Evolutionary conservation across 1,140 invertebrate species (phyloP).

Genomic region (Cherax destructor): DNA sequence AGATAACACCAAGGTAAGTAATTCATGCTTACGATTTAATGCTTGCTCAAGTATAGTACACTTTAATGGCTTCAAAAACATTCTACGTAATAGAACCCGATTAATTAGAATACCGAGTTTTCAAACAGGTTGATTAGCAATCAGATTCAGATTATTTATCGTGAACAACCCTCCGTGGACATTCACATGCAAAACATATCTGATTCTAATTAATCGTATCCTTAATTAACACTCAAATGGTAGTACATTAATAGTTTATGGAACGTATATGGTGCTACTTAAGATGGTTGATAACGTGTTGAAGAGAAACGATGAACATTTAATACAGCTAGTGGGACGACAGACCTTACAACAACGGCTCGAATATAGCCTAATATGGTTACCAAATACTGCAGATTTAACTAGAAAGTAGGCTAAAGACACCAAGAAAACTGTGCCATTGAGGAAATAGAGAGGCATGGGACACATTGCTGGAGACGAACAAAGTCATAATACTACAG

Average conservation of each 20-base stretch:
- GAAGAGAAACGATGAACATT: background rate
- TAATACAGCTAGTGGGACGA: background rate
- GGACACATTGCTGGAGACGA: conserved; percentile 7
- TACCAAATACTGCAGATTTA: background rate
- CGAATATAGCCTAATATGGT: background rate
- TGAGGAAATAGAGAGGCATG: background rate
- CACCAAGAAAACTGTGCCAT: background rate
- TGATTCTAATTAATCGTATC: background rate
- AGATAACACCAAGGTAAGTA: too few species aligned
- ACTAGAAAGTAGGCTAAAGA: conserved; percentile 10
- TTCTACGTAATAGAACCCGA: too few species aligned
- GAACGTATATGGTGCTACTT: background rate
- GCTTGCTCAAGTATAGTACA: too few species aligned
- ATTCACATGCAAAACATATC: too few species aligned
- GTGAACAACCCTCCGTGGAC: too few species aligned
- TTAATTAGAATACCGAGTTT: too few species aligned
- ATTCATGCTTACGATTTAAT: too few species aligned
- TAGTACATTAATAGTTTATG: background rate
- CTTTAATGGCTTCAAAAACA: too few species aligned
- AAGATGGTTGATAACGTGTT: background rate
- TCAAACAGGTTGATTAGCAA: too few species aligned
- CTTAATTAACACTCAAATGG: background rate
- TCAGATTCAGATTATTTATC: too few species aligned
- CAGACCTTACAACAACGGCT: background rate
- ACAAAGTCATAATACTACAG: background rate